Evolutionary conservation across 1,140 invertebrate species (phyloP).

Genomic region (Eupristina koningsbergeri): DNA sequence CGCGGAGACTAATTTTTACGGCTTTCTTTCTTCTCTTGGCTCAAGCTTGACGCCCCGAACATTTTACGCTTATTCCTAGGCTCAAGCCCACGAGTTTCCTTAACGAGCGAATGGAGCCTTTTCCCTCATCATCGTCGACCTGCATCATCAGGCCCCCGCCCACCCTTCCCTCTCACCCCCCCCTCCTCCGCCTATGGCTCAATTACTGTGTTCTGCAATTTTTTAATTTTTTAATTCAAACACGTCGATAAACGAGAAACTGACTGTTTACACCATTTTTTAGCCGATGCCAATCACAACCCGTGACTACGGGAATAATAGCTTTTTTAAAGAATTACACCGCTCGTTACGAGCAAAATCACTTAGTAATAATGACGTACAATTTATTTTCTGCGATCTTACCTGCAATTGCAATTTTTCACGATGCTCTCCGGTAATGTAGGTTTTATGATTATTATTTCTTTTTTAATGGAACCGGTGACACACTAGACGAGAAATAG

Average conservation of each 20-base stretch:
- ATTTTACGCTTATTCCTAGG: too few species aligned
- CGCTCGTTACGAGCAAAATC: background rate
- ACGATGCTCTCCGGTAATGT: background rate
- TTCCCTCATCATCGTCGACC: too few species aligned
- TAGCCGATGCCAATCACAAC: too few species aligned
- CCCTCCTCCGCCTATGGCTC: too few species aligned
- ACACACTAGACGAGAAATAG: background rate
- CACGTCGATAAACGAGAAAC: background rate
- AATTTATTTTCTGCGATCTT: background rate
- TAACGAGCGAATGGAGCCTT: too few species aligned
- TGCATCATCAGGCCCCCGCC: too few species aligned
- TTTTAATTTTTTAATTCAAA: background rate
- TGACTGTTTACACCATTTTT: background rate
- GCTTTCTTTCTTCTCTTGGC: too few species aligned
- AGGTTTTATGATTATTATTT: background rate
- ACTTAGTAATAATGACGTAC: background rate
- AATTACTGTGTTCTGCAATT: too few species aligned
- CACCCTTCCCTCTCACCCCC: too few species aligned
- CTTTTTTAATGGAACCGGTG: too few species aligned
- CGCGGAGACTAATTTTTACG: constrained; percentile 5
- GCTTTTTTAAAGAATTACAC: background rate
- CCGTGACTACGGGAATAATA: background rate
- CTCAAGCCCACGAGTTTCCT: too few species aligned
- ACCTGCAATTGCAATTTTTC: background rate
- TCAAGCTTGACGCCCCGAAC: background rate